Percentiles rank a stretch among this genome's conserved stretches.
Conservation (phyloP, 1,140 invertebrate genomes). For the Drosophila malerkotliana region DNA sequence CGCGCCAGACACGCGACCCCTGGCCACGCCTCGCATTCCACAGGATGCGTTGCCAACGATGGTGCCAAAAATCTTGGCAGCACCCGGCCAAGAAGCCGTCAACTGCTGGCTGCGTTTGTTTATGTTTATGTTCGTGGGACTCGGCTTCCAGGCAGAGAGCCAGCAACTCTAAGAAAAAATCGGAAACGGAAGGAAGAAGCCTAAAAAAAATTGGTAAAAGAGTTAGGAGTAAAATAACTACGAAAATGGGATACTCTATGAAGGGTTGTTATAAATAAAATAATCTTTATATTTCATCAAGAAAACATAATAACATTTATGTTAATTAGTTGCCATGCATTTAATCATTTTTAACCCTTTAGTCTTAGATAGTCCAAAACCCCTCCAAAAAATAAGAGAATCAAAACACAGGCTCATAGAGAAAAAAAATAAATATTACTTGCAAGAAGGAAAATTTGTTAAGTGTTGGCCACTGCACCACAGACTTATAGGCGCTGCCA, state of each 20-base stretch:
- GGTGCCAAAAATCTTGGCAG: slow-evolving; percentile 72
- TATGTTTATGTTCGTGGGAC: slow-evolving; percentile 66
- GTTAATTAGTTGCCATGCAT: too few species aligned
- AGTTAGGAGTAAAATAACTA: background rate
- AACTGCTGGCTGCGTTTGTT: slow-evolving; percentile 52
- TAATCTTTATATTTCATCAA: too few species aligned
- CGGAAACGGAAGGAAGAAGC: background rate
- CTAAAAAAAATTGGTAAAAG: background rate
- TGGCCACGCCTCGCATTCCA: slow-evolving; percentile 54
- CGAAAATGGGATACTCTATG: slow-evolving; percentile 14
- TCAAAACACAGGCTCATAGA: background rate
- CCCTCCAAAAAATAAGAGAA: background rate
- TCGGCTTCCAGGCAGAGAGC: slow-evolving; percentile 29
- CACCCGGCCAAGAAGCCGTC: slow-evolving; percentile 31
- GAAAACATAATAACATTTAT: too few species aligned
- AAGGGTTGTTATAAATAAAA: too few species aligned
- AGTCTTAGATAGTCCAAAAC: background rate
- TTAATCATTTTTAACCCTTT: background rate
- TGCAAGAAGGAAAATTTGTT: slow-evolving; percentile 38
- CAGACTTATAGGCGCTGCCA: slow-evolving; percentile 78
- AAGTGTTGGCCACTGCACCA: slow-evolving; percentile 47
- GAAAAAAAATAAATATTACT: slow-evolving; percentile 31
- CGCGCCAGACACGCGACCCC: slow-evolving; percentile 61
- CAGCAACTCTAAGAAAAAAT: background rate
- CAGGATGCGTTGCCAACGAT: slow-evolving; percentile 76